Percentiles rank a stretch among this genome's conserved stretches.
These are phyloP conservation scores for Percina caprodes DNA, from an alignment of 2,113 vertebrate genomes.

Conservation along the genomic window DNA sequence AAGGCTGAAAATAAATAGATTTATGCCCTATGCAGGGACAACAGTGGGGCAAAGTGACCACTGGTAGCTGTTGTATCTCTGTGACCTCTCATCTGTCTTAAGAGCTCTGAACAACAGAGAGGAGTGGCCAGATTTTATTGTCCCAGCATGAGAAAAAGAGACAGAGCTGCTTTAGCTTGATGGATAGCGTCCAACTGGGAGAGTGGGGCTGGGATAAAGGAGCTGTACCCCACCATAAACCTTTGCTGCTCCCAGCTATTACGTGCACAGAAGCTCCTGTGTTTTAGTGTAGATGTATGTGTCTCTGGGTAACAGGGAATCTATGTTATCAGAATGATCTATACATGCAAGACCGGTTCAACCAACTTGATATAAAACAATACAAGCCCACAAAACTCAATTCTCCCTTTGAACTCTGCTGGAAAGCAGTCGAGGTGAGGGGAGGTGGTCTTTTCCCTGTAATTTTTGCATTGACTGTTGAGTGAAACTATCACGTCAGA, in stretches of 20 bases:
- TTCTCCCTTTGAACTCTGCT: constrained; percentile 5
- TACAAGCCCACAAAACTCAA: constrained; percentile 3
- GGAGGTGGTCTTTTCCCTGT: constrained; percentile 40
- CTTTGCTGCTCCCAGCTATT: constrained; percentile 40
- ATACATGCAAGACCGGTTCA: constrained; percentile 49
- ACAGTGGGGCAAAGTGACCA: constrained; percentile 34
- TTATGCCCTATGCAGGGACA: constrained; percentile 6
- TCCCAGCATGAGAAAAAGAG: constrained; percentile 72
- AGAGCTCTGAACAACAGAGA: constrained; percentile 69
- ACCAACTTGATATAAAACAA: constrained; percentile 45
- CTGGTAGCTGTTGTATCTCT: constrained; percentile 33
- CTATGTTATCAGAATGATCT: constrained; percentile 56
- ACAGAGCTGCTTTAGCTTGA: constrained; percentile 68
- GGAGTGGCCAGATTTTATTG: constrained; percentile 76
- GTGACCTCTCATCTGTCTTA: constrained; percentile 70
- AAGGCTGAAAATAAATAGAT: constrained; percentile 16
- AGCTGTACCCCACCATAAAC: constrained; percentile 62
- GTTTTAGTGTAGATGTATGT: constrained; percentile 4
- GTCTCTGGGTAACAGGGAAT: constrained; percentile 21
- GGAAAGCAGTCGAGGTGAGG: constrained; percentile 9
- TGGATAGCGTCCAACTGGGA: constrained; percentile 75
- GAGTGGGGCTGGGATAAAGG: constrained; percentile 65
- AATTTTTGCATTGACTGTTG: constrained; percentile 49
- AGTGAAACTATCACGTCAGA: constrained; percentile 61
- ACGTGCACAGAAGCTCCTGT: constrained; percentile 18